Percentiles rank a stretch among this genome's conserved stretches.
Evolutionary conservation across 2,888 invertebrate genomes (phyloP).

Genomic region (Andrena praecox): DNA sequence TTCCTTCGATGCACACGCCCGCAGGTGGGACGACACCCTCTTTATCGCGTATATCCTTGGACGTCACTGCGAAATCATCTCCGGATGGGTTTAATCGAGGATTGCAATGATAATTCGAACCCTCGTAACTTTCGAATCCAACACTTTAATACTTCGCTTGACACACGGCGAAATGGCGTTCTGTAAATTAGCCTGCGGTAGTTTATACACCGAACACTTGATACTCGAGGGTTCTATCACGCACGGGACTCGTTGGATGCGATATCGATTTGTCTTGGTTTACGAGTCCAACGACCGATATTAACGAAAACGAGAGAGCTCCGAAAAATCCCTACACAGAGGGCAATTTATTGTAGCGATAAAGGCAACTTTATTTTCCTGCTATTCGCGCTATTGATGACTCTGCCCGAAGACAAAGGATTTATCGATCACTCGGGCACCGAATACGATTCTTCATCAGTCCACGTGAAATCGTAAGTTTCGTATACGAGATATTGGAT

Average conservation of each 20-base stretch:
- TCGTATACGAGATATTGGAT: constrained; percentile 36
- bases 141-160: neutral
- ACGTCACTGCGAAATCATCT: too few species aligned
- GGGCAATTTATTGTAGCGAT: constrained; percentile 36
- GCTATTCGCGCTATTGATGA: constrained; percentile 20
- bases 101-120: too few species aligned
- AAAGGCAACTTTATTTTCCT: constrained; percentile 32
- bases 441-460: constrained; percentile 31
- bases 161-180: neutral
- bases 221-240: constrained; percentile 3
- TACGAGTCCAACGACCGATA: constrained; percentile 27
- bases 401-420: constrained; percentile 5
- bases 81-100: too few species aligned
- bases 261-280: constrained; percentile 46
- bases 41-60: too few species aligned
- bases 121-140: neutral
- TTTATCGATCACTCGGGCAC: constrained; percentile 34
- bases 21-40: too few species aligned
- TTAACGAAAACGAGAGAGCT: constrained; percentile 28
- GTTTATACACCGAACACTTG: constrained; percentile 15
- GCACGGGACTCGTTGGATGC: neutral
- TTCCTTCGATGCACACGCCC: too few species aligned
- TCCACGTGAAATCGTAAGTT: constrained; percentile 36
- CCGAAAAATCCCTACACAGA: constrained; percentile 22
- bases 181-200: neutral